Conservation (phyloP, 2,888 invertebrate genomes). For the Dasysyrphus tricinctus region DNA sequence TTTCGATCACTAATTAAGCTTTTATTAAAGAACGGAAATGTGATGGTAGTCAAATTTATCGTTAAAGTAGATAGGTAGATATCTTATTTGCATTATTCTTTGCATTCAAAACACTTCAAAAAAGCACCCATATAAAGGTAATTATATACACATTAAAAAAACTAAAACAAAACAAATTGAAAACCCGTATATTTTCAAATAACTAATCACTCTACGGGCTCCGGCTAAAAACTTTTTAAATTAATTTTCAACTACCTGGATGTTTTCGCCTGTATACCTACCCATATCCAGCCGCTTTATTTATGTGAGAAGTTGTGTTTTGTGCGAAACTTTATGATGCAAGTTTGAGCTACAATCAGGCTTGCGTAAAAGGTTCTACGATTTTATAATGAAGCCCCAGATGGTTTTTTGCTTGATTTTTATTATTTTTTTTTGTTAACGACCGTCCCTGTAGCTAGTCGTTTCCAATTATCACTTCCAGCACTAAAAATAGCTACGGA, state of each 20-base stretch:
- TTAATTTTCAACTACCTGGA: conserved; percentile 50
- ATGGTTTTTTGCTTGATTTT: conserved; percentile 27
- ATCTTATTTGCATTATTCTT: conserved; percentile 4
- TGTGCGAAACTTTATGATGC: conserved; percentile 42
- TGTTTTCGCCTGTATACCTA: not conserved
- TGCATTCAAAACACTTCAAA: not conserved
- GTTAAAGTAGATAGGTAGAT: not conserved
- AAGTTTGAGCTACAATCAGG: conserved; percentile 46
- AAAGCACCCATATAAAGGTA: not conserved
- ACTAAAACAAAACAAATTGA: conserved; percentile 15
- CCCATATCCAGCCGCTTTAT: conserved; percentile 38
- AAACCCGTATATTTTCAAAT: conserved; percentile 53
- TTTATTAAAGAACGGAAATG: not conserved
- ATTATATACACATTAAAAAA: not conserved
- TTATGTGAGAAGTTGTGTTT: conserved; percentile 25
- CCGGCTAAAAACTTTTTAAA: conserved; percentile 54
- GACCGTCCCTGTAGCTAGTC: conserved; percentile 1
- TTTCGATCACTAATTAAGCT: not conserved
- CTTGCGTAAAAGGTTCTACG: conserved; percentile 29
- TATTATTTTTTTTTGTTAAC: conserved; percentile 4
- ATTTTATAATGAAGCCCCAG: conserved; percentile 53
- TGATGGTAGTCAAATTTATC: not conserved
- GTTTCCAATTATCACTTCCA: conserved; percentile 41
- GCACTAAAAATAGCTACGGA: conserved; percentile 26
- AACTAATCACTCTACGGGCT: conserved; percentile 57